Conservation (phyloP, 2,113 vertebrate species). For the Alethe diademata region DNA sequence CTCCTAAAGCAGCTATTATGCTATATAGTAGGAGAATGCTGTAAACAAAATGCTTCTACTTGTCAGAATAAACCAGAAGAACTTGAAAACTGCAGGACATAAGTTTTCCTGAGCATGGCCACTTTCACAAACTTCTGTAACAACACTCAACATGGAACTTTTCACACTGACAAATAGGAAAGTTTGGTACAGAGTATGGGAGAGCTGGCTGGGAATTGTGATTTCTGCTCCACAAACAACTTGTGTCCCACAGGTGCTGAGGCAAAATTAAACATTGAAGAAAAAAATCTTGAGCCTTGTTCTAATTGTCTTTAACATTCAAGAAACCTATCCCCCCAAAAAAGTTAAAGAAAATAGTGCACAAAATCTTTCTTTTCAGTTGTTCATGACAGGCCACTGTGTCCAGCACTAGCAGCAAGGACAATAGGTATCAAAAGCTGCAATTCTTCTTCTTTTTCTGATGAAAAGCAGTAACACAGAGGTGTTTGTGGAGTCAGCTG, state of each 20-base stretch:
- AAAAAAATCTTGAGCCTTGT: background rate
- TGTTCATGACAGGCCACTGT: background rate
- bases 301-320: background rate
- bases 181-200: background rate
- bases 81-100: background rate
- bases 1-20: background rate
- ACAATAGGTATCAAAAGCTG: background rate
- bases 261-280: conserved; percentile 14
- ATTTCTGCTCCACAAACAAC: background rate
- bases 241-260: background rate
- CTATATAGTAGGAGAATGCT: background rate
- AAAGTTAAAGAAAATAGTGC: background rate
- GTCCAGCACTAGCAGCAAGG: background rate
- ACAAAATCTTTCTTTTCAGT: background rate
- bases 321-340: background rate
- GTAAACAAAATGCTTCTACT: background rate
- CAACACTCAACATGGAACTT: background rate
- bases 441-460: background rate
- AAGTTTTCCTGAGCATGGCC: background rate
- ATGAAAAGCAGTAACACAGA: conserved; percentile 4
- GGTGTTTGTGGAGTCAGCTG: background rate
- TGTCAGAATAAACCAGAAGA: conserved; percentile 7
- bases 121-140: background rate
- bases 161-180: background rate
- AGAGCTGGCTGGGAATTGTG: background rate